Evolutionary conservation across 2,888 invertebrate species (phyloP), one percentile per base, ranked within the genome.

Genomic region (Apoda limacodes): DNA sequence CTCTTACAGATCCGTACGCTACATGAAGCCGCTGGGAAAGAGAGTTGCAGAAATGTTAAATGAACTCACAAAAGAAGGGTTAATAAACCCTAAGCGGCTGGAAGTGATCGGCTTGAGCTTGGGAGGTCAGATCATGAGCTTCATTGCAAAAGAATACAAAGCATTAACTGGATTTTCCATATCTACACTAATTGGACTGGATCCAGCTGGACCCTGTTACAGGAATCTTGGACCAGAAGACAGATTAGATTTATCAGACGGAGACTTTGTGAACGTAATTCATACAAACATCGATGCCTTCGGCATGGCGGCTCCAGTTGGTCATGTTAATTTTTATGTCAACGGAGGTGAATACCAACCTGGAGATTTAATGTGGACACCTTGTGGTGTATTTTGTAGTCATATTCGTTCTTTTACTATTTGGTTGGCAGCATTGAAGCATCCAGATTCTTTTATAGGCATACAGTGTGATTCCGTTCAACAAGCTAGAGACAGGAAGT

Each of bases 391-490:
- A 0, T 1, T 60, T 0, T 66, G 66, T 28, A 65, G 66, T 27
- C 67, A 67, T 32, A 25, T 58, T 0, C 40, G 60, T 5, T 37
- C 60, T 0, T 58, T 40, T 9, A 49, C 51, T 0, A 3, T 67
- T 5, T 67, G 67, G 67, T 14, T 60, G 7, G 40, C 62, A 1
- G 55, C 62, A 1, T 26, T 67, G 4, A 25, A 53, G 1, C 40
- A 65, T 22, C 66, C 55, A 1, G 34, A 51, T 3, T 39, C 43
- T 1, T 67, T 67, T 20, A 55, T 67, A 13, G 67, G 51, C 0
- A 43, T 67, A 3, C 47, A 58, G 32, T 67, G 67, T 34, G 51
- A 55, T 13, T 54, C 61, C 0, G 54, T 65, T 50, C 56, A 56
- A 15, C 46, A 55, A 10, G 58, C 58, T 1, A 49, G 66, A 21